Base-by-base conservation (phyloP, 2,113 vertebrate genomes). In the Myrmecobius fasciatus region DNA sequence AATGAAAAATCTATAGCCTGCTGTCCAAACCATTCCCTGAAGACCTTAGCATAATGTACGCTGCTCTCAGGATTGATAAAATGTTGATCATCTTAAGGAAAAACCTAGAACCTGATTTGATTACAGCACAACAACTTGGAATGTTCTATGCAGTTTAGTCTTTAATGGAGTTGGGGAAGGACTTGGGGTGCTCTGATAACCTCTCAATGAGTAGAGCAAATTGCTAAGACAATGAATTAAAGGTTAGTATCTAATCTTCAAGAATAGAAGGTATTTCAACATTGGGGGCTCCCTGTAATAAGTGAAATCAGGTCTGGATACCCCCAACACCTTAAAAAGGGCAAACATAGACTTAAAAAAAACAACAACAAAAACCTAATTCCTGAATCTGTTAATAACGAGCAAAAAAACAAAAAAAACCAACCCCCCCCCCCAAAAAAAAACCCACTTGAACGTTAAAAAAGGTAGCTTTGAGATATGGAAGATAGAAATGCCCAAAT, bases 21-120 rank as follows among this genome's bases (percentile, higher is more conserved):
- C n/a, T 43, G n/a, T 83, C 20, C 36, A 92, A 94, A 91, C 26
- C 60, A 47, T 28, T 92, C 47, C 46, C n/a, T 90, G 54, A 93
- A 93, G 36, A 89, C 10, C 92, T 48, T 31, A 52, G 49, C 54
- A 88, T 52, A 14, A 92, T 43, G 20, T 89, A 53, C 22, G 24
- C 52, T 31, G 83, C 20, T 91, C 52, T 7, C 53, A 91, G 46
- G n/a, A 43, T 2, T 94, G 67, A 88, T 1, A 95, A 91, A 91
- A 94, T 31, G 7, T 1, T 91, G 28, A 43, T 43, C 14, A 54
- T 28, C 53, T 53, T 90, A 28, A 94, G 91, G 49, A 36, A 91
- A 1, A 20, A 83, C 17, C 36, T 8, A 83, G n/a, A 43, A 83
- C 20, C 24, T 43, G 67, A 83, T 24, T 20, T 83, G 67, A 83